A percentile compares a stretch with the other conserved stretches of the same genome.
Evolutionary conservation across 2,888 invertebrate species (phyloP).

Genomic region (Trichopria drosophilae): DNA sequence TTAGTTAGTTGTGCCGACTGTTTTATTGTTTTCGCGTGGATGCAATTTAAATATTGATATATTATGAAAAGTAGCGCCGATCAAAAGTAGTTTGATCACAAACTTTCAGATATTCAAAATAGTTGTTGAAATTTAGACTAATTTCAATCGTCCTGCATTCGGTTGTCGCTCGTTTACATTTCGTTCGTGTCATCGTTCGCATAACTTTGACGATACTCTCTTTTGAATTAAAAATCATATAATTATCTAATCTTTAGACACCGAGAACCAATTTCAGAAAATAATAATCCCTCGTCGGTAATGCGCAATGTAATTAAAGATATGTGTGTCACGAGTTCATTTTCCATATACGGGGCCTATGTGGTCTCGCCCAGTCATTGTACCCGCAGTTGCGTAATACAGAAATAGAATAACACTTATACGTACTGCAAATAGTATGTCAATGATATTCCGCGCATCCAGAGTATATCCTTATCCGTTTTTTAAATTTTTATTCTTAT

Average conservation of each 20-base stretch:
- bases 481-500: too few relatives aligned
- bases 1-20: too few relatives aligned
- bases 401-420: conserved; percentile 27
- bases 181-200: too few relatives aligned
- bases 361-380: conserved; percentile 46
- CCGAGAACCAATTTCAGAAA: conserved; percentile 13
- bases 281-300: conserved; percentile 15
- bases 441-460: conserved; percentile 28
- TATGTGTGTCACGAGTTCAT: conserved; percentile 53
- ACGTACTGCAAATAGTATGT: conserved; percentile 28
- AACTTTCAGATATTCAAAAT: too few relatives aligned
- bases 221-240: conserved; percentile 6
- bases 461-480: conserved; percentile 18
- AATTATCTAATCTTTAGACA: conserved; percentile 5
- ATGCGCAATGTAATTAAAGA: conserved; percentile 42
- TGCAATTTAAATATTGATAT: too few relatives aligned
- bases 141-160: too few relatives aligned
- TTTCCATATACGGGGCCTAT: conserved; percentile 48
- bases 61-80: too few relatives aligned
- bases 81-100: too few relatives aligned
- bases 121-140: too few relatives aligned
- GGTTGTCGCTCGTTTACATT: too few relatives aligned
- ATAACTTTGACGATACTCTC: conserved; percentile 7
- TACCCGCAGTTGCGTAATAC: conserved; percentile 43
- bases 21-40: too few relatives aligned